Evolutionary conservation across 2,888 invertebrate genomes (phyloP), one percentile per base, ranked within the genome.

Genomic region (Thyatira batis): DNA sequence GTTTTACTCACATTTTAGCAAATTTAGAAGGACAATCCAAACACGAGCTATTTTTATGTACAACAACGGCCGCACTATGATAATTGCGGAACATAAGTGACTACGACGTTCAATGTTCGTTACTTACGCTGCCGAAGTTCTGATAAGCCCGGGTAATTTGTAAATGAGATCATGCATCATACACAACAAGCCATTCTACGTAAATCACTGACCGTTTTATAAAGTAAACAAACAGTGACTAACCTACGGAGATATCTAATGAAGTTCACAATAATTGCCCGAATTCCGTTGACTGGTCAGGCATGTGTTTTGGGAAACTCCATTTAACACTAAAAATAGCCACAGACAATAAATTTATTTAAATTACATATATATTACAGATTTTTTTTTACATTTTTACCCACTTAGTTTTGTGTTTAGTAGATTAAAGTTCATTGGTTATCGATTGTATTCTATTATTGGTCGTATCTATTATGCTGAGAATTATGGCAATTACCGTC

Each of bases 101-200:
- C 62, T 60, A 71, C 65, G 63, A 57, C 55, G 39, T 52, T 59
- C 54, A 53, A 52, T 43, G 44, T 58, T 49, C 55, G 56, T 65
- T 62, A 51, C 62, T 60, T 61, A 61, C 54, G 60, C 54, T 54
- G 50, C 52, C 55, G 20, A 20, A 39, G 45, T 67, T 66, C 68
- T 76, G 82, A 82, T 78, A 74, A 75, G 66, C 57, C 58, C 54
- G 74, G 70, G 71, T 72, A 71, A 76, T 76, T 78, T 72, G 63
- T 73, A 66, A 72, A 82, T 85, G 84, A 84, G 77, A 80, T 85
- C 85, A 85, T 76, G 62, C 53, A 52, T 56, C n/a, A 51, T 50
- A 27, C 45, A 54, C 50, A 54, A 50, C 49, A 43, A 52, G 58
- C 51, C 39, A 44, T 50, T 44, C 49, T 27, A 44, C 25, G 45